Conservation (phyloP, 2,797 vertebrate species). For the Melanotaenia maccullochi region DNA sequence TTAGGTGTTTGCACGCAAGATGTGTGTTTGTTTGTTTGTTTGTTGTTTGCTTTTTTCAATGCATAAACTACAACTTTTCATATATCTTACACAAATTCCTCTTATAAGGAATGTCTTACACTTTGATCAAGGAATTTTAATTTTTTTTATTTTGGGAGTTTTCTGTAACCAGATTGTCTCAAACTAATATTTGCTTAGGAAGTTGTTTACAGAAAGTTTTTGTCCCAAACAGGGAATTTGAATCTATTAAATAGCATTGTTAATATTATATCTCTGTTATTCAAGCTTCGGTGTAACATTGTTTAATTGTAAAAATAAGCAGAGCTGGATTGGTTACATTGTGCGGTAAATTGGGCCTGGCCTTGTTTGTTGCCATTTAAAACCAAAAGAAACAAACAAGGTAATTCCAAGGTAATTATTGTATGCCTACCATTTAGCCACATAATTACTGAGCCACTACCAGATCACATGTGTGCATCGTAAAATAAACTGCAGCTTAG, state of each 20-base stretch:
- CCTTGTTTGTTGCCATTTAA: constrained; percentile 71
- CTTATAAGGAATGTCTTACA: neutral
- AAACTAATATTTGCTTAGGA: constrained; percentile 7
- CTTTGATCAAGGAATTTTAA: neutral
- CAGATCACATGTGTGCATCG: constrained; percentile 68
- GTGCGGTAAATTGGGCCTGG: constrained; percentile 57
- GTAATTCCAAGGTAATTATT: constrained; percentile 76
- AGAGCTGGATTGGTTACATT: constrained; percentile 36
- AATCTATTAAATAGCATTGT: neutral
- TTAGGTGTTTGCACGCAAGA: neutral
- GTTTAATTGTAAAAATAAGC: constrained; percentile 36
- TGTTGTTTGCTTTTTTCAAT: too few species aligned
- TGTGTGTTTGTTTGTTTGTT: neutral
- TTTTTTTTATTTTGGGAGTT: neutral
- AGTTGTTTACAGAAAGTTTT: neutral
- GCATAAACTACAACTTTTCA: too few species aligned
- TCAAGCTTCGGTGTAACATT: constrained; percentile 9
- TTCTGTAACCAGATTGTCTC: neutral
- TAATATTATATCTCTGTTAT: neutral
- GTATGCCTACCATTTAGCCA: constrained; percentile 66
- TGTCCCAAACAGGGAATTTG: neutral
- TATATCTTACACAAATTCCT: neutral
- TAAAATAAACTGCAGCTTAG: constrained; percentile 73
- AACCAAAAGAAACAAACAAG: constrained; percentile 78
- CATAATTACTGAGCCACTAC: constrained; percentile 73